A percentile compares a stretch with the other conserved stretches of the same genome.
Conservation (phyloP, 2,113 vertebrate genomes). For the Columba livia region DNA sequence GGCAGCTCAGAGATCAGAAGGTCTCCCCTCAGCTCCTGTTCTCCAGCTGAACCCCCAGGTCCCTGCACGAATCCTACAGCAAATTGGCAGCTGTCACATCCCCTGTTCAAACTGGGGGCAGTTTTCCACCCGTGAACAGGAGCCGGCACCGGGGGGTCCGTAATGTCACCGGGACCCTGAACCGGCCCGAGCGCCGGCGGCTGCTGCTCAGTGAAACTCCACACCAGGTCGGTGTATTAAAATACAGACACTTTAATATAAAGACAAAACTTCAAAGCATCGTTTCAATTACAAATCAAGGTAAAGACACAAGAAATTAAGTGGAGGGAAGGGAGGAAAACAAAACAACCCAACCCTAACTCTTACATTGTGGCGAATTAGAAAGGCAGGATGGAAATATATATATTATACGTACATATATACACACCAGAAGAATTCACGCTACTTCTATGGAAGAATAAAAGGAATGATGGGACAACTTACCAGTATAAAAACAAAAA, state of each 20-base stretch:
- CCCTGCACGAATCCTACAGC: background rate
- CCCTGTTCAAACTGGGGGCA: no score
- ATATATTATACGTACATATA: conserved; percentile 73
- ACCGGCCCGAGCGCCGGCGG: background rate
- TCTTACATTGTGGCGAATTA: conserved; percentile 52
- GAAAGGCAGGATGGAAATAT: conserved; percentile 67
- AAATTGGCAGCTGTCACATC: no score
- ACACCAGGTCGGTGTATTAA: conserved; percentile 48
- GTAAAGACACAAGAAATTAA: conserved; percentile 44
- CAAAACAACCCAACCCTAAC: background rate
- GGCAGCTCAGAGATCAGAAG: no score
- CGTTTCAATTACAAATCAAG: conserved; percentile 59
- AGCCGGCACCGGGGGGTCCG: background rate
- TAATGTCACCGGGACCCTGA: accelerated
- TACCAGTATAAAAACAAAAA: background rate
- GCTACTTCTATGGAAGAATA: conserved; percentile 32
- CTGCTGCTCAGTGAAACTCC: conserved; percentile 3
- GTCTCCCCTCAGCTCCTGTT: no score
- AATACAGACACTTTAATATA: conserved; percentile 71
- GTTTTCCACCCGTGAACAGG: no score
- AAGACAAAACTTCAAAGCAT: conserved; percentile 68
- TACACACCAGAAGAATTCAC: conserved; percentile 55
- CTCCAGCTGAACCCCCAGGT: no score
- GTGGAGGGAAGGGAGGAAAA: background rate
- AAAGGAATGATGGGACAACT: conserved; percentile 34